These are phyloP conservation scores for Fulmarus glacialis DNA, from an alignment of 2,113 vertebrate genomes.

Conservation along the genomic window DNA sequence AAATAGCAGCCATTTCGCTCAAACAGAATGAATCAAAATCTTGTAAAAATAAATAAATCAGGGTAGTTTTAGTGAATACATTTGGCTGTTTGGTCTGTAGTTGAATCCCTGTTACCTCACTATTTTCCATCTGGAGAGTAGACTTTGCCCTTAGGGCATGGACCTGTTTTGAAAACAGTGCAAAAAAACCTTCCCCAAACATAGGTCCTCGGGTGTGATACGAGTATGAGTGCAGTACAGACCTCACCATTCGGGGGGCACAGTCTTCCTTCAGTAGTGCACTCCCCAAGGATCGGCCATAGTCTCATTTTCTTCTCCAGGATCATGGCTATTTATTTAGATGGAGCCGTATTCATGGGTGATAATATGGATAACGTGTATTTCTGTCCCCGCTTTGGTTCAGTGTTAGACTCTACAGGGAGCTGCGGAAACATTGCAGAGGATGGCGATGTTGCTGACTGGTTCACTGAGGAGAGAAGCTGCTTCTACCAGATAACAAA, in stretches of 20 bases:
- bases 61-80: conserved; percentile 31
- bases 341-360: background rate
- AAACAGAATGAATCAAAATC: conserved; percentile 57
- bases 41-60: conserved; percentile 63
- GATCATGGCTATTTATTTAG: background rate
- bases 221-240: background rate
- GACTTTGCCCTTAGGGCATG: background rate
- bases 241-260: rapidly evolving
- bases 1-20: conserved; percentile 44
- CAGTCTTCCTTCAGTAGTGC: background rate
- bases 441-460: background rate
- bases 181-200: background rate
- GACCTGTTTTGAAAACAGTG: background rate
- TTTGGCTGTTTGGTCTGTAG: conserved; percentile 37
- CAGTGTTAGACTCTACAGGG: background rate
- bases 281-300: background rate
- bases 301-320: background rate
- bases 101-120: background rate
- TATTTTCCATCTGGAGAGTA: conserved; percentile 17
- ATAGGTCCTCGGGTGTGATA: background rate
- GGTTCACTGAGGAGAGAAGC: background rate
- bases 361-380: background rate
- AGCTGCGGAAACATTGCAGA: background rate
- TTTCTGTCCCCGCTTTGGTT: background rate
- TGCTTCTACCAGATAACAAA: background rate